These are phyloP conservation scores for Eupithecia inturbata DNA, from an alignment of 2,888 invertebrate species.

Conservation along the genomic window DNA sequence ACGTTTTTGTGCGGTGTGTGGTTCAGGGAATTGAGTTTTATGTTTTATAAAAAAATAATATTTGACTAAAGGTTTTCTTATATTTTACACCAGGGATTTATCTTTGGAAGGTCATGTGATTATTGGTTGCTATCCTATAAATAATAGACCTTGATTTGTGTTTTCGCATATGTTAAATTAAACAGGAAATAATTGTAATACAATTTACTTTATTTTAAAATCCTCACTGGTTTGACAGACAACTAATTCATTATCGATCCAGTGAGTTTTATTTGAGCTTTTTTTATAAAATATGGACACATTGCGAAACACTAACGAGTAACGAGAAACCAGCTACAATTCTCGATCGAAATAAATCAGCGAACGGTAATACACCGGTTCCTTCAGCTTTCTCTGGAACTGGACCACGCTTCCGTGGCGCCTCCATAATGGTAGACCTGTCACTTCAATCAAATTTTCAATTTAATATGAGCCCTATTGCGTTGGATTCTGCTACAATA, in stretches of 20 bases:
- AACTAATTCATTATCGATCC: neutral
- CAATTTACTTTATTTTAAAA: neutral
- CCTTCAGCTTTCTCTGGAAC: conserved; percentile 71
- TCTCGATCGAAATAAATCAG: conserved; percentile 36
- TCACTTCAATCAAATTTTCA: conserved; percentile 20
- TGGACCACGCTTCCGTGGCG: conserved; percentile 64
- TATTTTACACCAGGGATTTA: neutral
- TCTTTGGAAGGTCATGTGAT: neutral
- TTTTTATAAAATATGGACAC: conserved; percentile 13
- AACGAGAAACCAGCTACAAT: conserved; percentile 32
- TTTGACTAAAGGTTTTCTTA: neutral
- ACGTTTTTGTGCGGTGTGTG: conserved; percentile 25
- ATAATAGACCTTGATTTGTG: neutral
- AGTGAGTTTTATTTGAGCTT: neutral
- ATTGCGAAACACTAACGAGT: conserved; percentile 31
- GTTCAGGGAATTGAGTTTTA: conserved; percentile 26
- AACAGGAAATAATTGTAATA: neutral
- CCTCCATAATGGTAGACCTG: conserved; percentile 53
- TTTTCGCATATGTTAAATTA: neutral
- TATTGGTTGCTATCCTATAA: neutral
- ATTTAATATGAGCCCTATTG: conserved; percentile 18
- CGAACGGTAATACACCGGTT: conserved; percentile 49
- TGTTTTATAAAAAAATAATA: neutral
- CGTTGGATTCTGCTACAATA: conserved; percentile 1
- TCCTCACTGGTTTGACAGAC: neutral